Percentiles rank a stretch among this genome's conserved stretches.
These are phyloP conservation scores for Crotalus helleri DNA, from an alignment of 2,113 vertebrate genomes.

Conservation along the genomic window DNA sequence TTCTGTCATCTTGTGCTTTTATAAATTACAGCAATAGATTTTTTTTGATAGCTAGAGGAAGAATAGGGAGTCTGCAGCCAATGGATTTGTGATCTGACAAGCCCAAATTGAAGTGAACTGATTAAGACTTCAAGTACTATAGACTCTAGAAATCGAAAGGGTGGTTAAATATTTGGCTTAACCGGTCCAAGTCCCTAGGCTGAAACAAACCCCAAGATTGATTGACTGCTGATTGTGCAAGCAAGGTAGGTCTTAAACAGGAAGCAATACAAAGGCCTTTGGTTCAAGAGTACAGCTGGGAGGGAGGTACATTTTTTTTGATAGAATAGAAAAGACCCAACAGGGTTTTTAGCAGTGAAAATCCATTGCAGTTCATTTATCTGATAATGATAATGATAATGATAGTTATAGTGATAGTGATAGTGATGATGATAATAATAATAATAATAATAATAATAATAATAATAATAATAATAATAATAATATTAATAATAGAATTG, in stretches of 20 bases:
- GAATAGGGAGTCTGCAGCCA: conserved; percentile 62
- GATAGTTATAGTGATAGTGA: no score
- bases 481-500: no score
- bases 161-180: conserved; percentile 58
- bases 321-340: background rate
- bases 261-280: background rate
- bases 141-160: conserved; percentile 47
- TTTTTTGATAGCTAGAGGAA: conserved; percentile 72
- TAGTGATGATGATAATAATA: no score
- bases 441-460: no score
- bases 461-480: no score
- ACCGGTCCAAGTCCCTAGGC: conserved; percentile 38
- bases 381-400: no score
- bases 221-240: conserved; percentile 32
- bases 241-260: conserved; percentile 15
- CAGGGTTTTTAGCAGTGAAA: background rate
- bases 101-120: conserved; percentile 61
- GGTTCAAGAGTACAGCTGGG: background rate
- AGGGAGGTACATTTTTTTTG: background rate
- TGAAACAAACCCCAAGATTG: conserved; percentile 47
- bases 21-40: conserved; percentile 64
- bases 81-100: conserved; percentile 61
- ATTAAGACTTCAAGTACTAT: conserved; percentile 47
- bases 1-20: conserved; percentile 67
- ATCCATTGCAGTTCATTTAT: background rate